These are phyloP conservation scores for Harpagoxenus sublaevis DNA, from an alignment of 2,888 invertebrate genomes.

Conservation along the genomic window DNA sequence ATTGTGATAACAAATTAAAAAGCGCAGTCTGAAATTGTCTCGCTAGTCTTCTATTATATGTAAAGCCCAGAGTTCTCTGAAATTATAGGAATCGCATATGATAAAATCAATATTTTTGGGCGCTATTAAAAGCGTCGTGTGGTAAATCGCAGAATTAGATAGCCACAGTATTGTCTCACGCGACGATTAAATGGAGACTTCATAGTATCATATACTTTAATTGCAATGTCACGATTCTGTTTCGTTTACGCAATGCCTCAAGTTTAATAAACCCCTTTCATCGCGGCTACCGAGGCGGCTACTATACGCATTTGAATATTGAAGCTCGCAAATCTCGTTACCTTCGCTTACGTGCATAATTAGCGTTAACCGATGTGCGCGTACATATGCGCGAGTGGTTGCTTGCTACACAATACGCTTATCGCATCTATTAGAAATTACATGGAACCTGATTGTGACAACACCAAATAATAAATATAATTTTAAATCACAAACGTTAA, in stretches of 20 bases:
- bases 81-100: not conserved
- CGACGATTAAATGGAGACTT: slow-evolving; percentile 24
- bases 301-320: not conserved
- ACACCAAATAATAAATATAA: not conserved
- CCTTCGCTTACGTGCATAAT: slow-evolving; percentile 27
- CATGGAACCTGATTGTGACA: not conserved
- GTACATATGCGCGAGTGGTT: not conserved
- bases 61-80: not conserved
- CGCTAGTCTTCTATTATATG: not conserved
- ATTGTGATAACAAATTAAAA: not conserved
- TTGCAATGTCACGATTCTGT: not conserved
- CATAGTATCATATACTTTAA: slow-evolving; percentile 28
- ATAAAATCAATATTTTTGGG: slow-evolving; percentile 7
- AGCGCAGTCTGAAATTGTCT: not conserved
- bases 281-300: too few relatives aligned
- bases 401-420: not conserved
- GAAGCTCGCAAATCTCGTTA: not conserved
- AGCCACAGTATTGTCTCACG: not conserved
- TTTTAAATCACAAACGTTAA: not conserved
- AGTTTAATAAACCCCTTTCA: slow-evolving; percentile 22
- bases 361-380: not conserved
- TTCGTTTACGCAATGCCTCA: not conserved
- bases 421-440: not conserved
- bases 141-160: slow-evolving; percentile 1
- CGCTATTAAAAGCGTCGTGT: not conserved